Evolutionary conservation across 2,888 invertebrate species (phyloP), one percentile per base, ranked within the genome.

Genomic region (Elaeidobius kamerunicus): DNA sequence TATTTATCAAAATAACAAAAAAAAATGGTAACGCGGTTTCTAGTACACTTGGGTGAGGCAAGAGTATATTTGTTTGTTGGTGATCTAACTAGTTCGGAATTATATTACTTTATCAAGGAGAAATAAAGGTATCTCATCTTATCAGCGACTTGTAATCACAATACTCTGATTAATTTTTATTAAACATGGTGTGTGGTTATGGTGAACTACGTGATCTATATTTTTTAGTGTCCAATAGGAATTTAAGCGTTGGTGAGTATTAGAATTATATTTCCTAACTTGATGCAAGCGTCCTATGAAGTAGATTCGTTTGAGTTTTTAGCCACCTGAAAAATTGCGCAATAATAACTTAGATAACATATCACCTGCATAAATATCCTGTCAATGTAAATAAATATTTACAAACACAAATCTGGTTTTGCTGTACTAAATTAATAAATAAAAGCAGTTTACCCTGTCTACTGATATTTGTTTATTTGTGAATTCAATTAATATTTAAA

Each of bases 111-210:
- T 46, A 52, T 52, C 46, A 41, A 36, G 42, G 28, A 30, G 14
- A 36, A 46, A 43, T 20, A 45, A 45, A 50, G 45, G 45, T 46
- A 50, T 51, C 41, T 40, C 44, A 16, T 44, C 55, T 55, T 55
- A 55, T 55, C 55, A 51, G 51, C 15, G 27, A 23, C 15, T 41
- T 45, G 20, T 43, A 54, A 19, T 51, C 32, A 38, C 28, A 43
- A 52, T 44, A 52, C 48, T 48, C 39, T 40, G 48, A 44, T 44
- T 52, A 43, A 51, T 46, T 52, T 49, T 40, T 52, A 52, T 40
- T 39, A 52, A 52, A 52, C 40, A 56, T 56, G 56, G 45, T 56
- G 52, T 32, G 28, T 20, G 34, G 40, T 38, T 28, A 43, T 50
- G 43, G 52, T 56, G 56, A 23, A 30, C 48, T 36, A 43, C 45